A percentile compares a stretch with the other conserved stretches of the same genome.
phyloP scores from a whole-genome alignment of 1,140 invertebrate species.

The Hylaeus volcanicus region DNA sequence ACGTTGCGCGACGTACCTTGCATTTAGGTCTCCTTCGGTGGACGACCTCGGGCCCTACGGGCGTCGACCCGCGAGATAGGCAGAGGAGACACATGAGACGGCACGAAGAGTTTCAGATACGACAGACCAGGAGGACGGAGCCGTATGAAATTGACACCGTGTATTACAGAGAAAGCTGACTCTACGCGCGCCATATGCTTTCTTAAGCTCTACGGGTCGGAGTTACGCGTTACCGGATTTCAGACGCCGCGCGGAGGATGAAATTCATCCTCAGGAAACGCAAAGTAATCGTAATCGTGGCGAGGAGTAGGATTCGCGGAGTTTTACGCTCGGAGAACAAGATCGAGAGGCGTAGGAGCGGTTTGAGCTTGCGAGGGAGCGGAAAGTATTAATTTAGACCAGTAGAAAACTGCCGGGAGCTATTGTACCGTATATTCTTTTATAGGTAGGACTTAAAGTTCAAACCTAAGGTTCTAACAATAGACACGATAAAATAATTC shows the following conservation, averaged over 20 bases:
- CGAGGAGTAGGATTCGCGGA: constrained; percentile 3
- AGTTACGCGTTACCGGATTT: constrained; percentile 56
- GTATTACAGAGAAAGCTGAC: constrained; percentile 58
- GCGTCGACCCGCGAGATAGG: constrained; percentile 53
- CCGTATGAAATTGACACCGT: constrained; percentile 61
- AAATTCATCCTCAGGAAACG: constrained; percentile 53
- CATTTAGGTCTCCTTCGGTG: constrained; percentile 31
- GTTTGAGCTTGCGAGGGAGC: too few relatives aligned
- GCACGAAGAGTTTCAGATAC: constrained; percentile 39
- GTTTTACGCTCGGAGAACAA: background rate
- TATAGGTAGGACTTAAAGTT: too few relatives aligned
- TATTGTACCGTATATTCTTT: too few relatives aligned
- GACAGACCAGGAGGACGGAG: background rate
- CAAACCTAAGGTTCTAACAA: background rate
- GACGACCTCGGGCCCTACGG: constrained; percentile 35
- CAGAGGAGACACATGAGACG: constrained; percentile 47
- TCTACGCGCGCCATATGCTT: constrained; percentile 36
- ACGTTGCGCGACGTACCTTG: background rate
- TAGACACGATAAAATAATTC: background rate
- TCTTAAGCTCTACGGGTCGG: constrained; percentile 47
- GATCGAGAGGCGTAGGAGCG: too few relatives aligned
- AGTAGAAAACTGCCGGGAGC: too few relatives aligned
- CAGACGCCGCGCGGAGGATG: constrained; percentile 42
- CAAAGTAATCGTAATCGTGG: constrained; percentile 24
- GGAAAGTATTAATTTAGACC: too few relatives aligned